These are phyloP conservation scores for Druon quercuslanigerum DNA, from an alignment of 1,140 invertebrate genomes.

Conservation along the genomic window DNA sequence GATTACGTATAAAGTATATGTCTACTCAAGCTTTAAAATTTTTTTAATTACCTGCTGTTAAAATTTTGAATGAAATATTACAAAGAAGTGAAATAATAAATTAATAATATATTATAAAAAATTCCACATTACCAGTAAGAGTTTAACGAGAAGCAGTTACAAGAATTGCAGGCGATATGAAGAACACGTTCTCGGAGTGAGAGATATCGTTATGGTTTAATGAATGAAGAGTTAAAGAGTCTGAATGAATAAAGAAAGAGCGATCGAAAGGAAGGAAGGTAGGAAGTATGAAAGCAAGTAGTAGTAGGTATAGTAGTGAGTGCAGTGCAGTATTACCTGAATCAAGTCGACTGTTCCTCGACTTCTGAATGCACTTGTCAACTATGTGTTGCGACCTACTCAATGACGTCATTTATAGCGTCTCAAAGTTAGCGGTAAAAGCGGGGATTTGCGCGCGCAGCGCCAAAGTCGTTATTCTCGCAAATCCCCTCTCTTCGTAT, in stretches of 20 bases:
- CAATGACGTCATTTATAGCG: conserved; percentile 72
- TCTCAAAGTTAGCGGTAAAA: conserved; percentile 58
- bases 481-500: conserved; percentile 4
- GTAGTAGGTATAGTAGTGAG: conserved; percentile 31
- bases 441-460: conserved; percentile 68
- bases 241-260: neutral
- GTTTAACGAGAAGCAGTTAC: too few relatives aligned
- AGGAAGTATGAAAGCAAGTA: conserved; percentile 34
- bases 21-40: too few relatives aligned
- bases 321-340: conserved; percentile 55
- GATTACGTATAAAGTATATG: too few relatives aligned
- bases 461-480: conserved; percentile 19
- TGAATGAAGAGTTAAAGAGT: neutral
- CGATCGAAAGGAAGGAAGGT: conserved; percentile 26
- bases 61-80: too few relatives aligned
- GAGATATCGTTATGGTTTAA: too few relatives aligned
- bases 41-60: too few relatives aligned
- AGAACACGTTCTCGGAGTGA: too few relatives aligned
- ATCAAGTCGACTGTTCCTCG: conserved; percentile 53
- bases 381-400: conserved; percentile 66
- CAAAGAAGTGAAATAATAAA: too few relatives aligned
- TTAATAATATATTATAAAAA: too few relatives aligned
- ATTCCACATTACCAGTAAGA: too few relatives aligned
- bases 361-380: conserved; percentile 65
- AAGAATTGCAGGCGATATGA: too few relatives aligned